Evolutionary conservation across 2,113 vertebrate species (phyloP), one percentile per base, ranked within the genome.

Genomic region (Bos taurus): DNA sequence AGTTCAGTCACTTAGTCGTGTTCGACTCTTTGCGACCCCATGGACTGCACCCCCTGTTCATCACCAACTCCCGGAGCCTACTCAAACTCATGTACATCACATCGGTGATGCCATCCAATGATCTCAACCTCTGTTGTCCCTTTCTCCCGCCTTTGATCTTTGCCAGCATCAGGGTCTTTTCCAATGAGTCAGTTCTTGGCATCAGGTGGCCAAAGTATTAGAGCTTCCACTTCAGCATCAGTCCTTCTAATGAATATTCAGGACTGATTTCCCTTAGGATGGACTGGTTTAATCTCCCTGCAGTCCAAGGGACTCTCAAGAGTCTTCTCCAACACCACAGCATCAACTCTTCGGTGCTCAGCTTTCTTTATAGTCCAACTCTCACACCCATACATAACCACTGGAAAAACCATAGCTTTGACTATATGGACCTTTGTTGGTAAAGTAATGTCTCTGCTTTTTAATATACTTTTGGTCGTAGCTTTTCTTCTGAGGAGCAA

Each of bases 1-100:
- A 40, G n/a, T 71, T 71, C 10, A 71, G 2, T 71, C 5, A 0
- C n/a, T 71, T 36, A 40, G n/a, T 71, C 1, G 2, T 40, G n/a
- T 71, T 19, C 0, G 5, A 40, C 67, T 40, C 67, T 64, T 64
- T 71, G n/a, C 1, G 0, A 71, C 19, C n/a, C 67, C 67, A 23
- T 71, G n/a, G n/a, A 40, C 67, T 40, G 67, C 19, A 71, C 19
- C 10, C n/a, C 19, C n/a, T 71, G 17, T 71, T 21, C 64, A 23
- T 36, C 64, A 36, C 19, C 64, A 71, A 2, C 9, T 36, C n/a
- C 64, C 3, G 23, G 56, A 57, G 23, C 56, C n/a, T 71, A 11
- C 17, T 71, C n/a, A 71, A 21, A 71, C n/a, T 36, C 17, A 36
- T 6, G n/a, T 21, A 19, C 17, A 67, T 67, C 8, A 0, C 33